These are phyloP conservation scores for Brachionus angularis DNA, from an alignment of 1,140 invertebrate species.

Conservation along the genomic window DNA sequence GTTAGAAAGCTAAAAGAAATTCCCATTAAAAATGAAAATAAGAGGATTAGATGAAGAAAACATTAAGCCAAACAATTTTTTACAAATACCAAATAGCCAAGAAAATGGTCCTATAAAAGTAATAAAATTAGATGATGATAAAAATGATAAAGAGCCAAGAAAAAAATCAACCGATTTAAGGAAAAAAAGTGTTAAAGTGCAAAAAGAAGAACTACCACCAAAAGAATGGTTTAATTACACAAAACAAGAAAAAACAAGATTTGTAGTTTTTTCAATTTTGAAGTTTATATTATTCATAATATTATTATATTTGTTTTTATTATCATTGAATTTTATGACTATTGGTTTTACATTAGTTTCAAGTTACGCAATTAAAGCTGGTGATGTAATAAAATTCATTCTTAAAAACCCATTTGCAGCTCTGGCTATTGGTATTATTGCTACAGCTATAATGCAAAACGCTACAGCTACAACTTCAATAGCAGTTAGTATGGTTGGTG, in stretches of 20 bases:
- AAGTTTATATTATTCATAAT: constrained; percentile 27
- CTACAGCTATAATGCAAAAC: constrained; percentile 65
- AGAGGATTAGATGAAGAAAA: too few relatives aligned
- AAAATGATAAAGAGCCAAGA: too few relatives aligned
- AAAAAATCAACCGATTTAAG: too few relatives aligned
- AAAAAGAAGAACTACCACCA: too few relatives aligned
- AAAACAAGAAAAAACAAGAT: constrained; percentile 10
- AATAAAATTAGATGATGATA: too few relatives aligned
- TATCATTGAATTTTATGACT: constrained; percentile 40
- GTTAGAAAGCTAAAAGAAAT: too few relatives aligned
- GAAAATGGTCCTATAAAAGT: too few relatives aligned
- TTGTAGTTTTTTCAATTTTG: not conserved
- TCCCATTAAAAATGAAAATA: too few relatives aligned
- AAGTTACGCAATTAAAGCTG: not conserved
- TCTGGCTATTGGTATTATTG: constrained; percentile 64
- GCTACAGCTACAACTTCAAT: constrained; percentile 65
- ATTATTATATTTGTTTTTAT: constrained; percentile 16
- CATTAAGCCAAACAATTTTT: too few relatives aligned
- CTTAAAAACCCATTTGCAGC: constrained; percentile 62
- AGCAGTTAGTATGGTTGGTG: constrained; percentile 64
- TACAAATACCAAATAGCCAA: too few relatives aligned
- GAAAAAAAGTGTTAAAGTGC: too few relatives aligned
- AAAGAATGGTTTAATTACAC: not conserved
- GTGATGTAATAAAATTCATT: constrained; percentile 46
- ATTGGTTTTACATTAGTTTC: constrained; percentile 24